phyloP scores from a whole-genome alignment of 2,113 vertebrate genomes.

The Nothoprocta pentlandii region DNA sequence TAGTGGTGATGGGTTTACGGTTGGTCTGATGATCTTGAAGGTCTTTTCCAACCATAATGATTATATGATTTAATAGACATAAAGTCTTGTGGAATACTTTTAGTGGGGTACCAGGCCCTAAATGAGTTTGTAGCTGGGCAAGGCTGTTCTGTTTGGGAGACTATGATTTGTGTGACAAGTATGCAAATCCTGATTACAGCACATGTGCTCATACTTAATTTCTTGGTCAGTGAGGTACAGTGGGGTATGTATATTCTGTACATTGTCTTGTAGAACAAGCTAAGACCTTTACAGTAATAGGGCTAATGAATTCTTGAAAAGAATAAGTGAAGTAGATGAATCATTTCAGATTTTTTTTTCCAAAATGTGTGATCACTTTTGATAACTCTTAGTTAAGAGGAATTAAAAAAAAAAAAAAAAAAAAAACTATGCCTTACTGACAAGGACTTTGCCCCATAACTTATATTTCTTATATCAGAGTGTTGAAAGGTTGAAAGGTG shows the following conservation, averaged over 20 bases:
- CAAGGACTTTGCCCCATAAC: neutral
- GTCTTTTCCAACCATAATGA: no score
- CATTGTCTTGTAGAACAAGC: neutral
- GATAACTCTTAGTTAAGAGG: neutral
- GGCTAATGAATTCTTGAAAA: slow-evolving; percentile 8
- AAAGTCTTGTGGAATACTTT: neutral
- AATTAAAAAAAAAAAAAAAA: neutral
- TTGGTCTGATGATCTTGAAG: no score
- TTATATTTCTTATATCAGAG: neutral
- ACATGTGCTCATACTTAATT: neutral
- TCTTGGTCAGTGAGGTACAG: neutral
- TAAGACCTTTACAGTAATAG: neutral
- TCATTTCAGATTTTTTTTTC: neutral
- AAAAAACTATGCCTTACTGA: neutral
- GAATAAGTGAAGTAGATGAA: neutral
- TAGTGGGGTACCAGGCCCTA: neutral
- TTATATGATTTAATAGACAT: no score
- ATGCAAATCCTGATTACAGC: neutral
- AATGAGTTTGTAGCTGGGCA: neutral
- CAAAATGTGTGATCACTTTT: neutral
- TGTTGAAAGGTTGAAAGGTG: neutral
- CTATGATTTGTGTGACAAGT: neutral
- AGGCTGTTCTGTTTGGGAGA: neutral
- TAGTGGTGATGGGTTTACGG: no score
- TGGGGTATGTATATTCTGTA: neutral